Evolutionary conservation across 92 coral and sea anemone genomes (phyloP).

Genomic region (Zoanthus gigantus): DNA sequence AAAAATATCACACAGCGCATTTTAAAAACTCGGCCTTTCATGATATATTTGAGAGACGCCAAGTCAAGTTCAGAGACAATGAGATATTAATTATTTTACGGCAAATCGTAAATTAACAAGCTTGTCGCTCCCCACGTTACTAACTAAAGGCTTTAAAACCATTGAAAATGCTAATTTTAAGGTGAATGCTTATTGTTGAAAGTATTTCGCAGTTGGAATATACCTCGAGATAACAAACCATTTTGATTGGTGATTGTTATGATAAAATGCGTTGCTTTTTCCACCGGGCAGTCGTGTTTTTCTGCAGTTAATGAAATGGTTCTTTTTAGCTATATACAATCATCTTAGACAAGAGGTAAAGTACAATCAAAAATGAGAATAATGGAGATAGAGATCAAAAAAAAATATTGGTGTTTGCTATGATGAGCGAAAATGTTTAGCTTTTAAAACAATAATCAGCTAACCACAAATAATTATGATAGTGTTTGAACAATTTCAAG

Average conservation of each 20-base stretch:
- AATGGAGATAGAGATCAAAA: not conserved
- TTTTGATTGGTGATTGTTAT: not conserved
- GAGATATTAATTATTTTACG: not conserved
- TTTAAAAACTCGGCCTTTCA: not conserved
- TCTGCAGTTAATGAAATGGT: not conserved
- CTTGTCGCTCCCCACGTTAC: not conserved
- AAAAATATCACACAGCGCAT: not conserved
- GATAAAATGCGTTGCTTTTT: not conserved
- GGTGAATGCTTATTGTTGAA: not conserved
- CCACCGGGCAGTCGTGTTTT: not conserved
- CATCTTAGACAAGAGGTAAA: not conserved
- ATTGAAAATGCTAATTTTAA: not conserved
- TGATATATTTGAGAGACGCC: not conserved
- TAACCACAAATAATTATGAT: too few relatives aligned
- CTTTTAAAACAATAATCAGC: too few relatives aligned
- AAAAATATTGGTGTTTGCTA: too few relatives aligned
- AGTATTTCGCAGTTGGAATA: conserved; percentile 6
- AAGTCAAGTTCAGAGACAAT: not conserved
- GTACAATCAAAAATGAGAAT: not conserved
- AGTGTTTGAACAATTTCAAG: too few relatives aligned
- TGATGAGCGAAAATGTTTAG: too few relatives aligned
- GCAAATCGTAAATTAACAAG: not conserved
- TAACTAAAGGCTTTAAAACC: not conserved
- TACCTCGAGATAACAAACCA: not conserved
- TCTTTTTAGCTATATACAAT: not conserved